A percentile compares a stretch with the other conserved stretches of the same genome.
These are phyloP conservation scores for Sesamia nonagrioides DNA, from an alignment of 1,140 invertebrate species.

Conservation along the genomic window DNA sequence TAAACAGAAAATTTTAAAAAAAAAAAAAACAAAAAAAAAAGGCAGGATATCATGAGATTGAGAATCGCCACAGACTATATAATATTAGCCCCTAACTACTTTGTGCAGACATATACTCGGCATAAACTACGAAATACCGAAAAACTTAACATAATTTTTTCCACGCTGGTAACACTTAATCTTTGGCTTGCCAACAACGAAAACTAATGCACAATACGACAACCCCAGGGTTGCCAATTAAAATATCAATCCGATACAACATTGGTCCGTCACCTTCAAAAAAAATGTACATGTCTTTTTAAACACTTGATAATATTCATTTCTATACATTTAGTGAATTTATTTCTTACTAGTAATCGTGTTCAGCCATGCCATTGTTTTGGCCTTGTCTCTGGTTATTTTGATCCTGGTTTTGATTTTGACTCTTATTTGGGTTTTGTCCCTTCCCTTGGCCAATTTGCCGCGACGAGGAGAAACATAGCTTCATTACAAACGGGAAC, in stretches of 20 bases:
- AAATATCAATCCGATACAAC: conserved; percentile 62
- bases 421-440: conserved; percentile 56
- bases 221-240: conserved; percentile 46
- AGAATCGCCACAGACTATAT: conserved; percentile 35
- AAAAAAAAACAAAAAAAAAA: conserved; percentile 30
- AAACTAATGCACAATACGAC: conserved; percentile 53
- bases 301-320: conserved; percentile 39
- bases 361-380: conserved; percentile 76
- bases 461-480: conserved; percentile 97
- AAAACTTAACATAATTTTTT: conserved; percentile 45
- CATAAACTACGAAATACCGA: conserved; percentile 43
- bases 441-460: conserved; percentile 89
- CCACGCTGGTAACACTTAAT: conserved; percentile 63
- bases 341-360: conserved; percentile 83
- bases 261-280: conserved; percentile 74
- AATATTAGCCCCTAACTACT: conserved; percentile 48
- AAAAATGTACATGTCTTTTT: conserved; percentile 78
- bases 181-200: conserved; percentile 63
- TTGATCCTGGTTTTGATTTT: conserved; percentile 56
- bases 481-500: conserved; percentile 98
- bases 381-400: conserved; percentile 65
- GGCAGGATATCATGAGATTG: conserved; percentile 34
- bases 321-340: conserved; percentile 38
- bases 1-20: conserved; percentile 38
- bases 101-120: conserved; percentile 51